Evolutionary conservation across 2,113 vertebrate genomes (phyloP).

Genomic region (Pseudois nayaur): DNA sequence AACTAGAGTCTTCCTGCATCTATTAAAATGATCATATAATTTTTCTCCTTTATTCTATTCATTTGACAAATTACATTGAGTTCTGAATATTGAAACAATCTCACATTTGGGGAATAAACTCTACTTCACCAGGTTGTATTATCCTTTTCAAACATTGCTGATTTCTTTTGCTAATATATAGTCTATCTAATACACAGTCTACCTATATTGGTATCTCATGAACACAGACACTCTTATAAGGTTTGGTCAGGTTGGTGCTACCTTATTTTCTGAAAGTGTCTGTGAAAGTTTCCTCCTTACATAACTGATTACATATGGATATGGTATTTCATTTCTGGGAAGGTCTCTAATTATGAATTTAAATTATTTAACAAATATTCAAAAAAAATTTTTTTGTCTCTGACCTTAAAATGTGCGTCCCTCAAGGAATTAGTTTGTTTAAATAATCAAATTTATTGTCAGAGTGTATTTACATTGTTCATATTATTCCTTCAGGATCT

Average conservation of each 20-base stretch:
- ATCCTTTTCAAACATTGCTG: not conserved
- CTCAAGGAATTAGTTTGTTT: not conserved
- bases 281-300: not conserved
- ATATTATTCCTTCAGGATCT: not conserved
- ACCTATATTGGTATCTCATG: not conserved
- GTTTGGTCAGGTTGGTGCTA: not conserved
- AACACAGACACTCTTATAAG: not conserved
- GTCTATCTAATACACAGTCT: not conserved
- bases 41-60: not conserved
- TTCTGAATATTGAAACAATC: not conserved
- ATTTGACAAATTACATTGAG: not conserved
- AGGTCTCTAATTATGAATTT: not conserved
- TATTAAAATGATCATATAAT: not conserved
- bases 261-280: not conserved
- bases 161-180: not conserved
- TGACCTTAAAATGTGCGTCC: not conserved
- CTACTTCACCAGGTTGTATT: not conserved
- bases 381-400: not conserved
- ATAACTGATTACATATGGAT: not conserved
- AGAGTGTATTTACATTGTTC: not conserved
- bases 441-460: not conserved
- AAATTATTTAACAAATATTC: not conserved
- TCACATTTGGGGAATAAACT: not conserved
- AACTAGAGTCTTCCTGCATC: not conserved
- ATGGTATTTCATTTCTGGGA: not conserved